Base-by-base conservation (phyloP, 2,797 vertebrate genomes). In the Psittacula echo region DNA sequence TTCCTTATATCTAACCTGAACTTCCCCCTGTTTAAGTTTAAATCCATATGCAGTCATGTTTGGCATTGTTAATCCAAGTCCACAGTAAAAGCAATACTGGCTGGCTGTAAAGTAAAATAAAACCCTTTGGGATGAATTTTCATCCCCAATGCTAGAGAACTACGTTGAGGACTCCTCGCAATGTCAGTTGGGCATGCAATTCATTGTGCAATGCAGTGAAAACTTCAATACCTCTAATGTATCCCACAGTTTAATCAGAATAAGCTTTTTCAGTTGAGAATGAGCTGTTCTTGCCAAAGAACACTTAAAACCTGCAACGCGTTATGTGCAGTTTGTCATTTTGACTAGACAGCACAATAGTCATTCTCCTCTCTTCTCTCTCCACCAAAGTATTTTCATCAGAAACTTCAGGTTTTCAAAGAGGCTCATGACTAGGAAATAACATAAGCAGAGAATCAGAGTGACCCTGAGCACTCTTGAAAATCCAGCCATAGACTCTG, bases 251-350 rank as follows among this genome's bases (percentile, higher is more conserved):
- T 91, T 70, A 47, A 47, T 66, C 58, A 87, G 73, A 91, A 94
- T 47, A 72, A 94, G 75, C 56, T 75, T 94, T 89, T 93, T 47
- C 80, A 71, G 74, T 76, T 19, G 53, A 67, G 90, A 97, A 90
- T 61, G 8, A 85, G 51, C 50, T 89, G 77, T 20, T 87, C 75
- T 90, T 87, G 86, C 64, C 64, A 90, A 87, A 90, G 64, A 93
- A 62, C 34, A 51, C 67, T 76, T 26, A 50, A 91, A 88, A 93
- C 45, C 32, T 53, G 70, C 51, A 19, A 34, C 1, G 4, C 50
- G 50, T 73, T 81, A 51, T 23, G 20, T 0, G 7, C 60, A 47
- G 26, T 42, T 91, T 90, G 77, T 67, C 71, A 82, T 88, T 94
- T 77, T 82, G 61, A 85, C 88, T 50, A 71, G 47, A 34, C 79